A percentile compares a stretch with the other conserved stretches of the same genome.
These are phyloP conservation scores for Probosciger aterrimus DNA, from an alignment of 2,113 vertebrate genomes.

Conservation along the genomic window DNA sequence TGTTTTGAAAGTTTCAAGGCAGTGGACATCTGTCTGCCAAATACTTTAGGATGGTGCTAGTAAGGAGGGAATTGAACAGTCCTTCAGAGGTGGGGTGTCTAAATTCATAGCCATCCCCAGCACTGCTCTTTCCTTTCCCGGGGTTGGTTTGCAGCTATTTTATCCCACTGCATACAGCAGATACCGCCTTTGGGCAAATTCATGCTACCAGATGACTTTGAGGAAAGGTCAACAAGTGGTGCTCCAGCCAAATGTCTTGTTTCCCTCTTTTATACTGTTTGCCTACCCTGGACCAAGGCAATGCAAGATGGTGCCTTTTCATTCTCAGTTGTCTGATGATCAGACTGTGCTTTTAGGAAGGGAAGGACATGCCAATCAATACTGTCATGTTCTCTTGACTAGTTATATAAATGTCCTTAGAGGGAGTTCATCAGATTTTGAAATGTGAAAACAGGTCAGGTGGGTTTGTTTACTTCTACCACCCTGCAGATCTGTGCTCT, in stretches of 20 bases:
- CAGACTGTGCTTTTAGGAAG: background rate
- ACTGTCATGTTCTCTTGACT: background rate
- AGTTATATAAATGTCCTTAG: background rate
- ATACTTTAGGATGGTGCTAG: background rate
- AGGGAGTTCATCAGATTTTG: background rate
- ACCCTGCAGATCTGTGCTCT: background rate
- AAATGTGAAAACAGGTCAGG: background rate
- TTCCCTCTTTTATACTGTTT: background rate
- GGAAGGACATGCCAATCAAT: background rate
- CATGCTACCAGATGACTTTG: background rate
- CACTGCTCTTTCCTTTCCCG: background rate
- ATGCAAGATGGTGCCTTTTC: background rate
- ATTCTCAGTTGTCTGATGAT: background rate
- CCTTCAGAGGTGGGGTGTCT: background rate
- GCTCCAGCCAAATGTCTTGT: accelerated
- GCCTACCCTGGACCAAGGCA: background rate
- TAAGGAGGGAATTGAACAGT: background rate
- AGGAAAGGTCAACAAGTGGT: background rate
- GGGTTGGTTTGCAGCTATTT: background rate
- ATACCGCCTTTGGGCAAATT: background rate
- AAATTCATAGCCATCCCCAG: background rate
- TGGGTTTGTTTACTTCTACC: background rate
- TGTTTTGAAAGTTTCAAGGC: constrained; percentile 25
- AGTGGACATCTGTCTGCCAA: constrained; percentile 14
- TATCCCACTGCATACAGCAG: background rate